Evolutionary conservation across 2,888 invertebrate genomes (phyloP).

Genomic region (Ichneumoninae sp.): DNA sequence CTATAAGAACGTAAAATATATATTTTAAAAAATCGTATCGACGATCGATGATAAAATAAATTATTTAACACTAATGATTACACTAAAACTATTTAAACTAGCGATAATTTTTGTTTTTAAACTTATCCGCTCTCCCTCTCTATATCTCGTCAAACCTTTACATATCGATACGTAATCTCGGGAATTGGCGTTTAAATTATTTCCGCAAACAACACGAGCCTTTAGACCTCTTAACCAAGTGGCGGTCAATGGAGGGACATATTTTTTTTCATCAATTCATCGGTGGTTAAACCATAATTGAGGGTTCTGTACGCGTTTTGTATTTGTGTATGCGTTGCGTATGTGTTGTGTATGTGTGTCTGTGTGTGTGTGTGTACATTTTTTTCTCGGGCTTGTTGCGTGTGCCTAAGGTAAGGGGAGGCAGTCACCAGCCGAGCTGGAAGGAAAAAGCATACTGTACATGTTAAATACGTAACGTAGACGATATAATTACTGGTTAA

Average conservation of each 20-base stretch:
- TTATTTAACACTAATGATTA: constrained; percentile 29
- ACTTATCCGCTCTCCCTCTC: constrained; percentile 9
- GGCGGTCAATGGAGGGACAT: constrained; percentile 69
- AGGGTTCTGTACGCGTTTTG: constrained; percentile 47
- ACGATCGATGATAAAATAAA: constrained; percentile 35
- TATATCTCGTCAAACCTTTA: constrained; percentile 27
- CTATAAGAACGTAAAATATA: constrained; percentile 35
- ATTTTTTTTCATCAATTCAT: constrained; percentile 57
- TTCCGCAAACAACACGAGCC: constrained; percentile 65
- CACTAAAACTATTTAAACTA: constrained; percentile 35
- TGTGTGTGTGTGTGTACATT: constrained; percentile 15
- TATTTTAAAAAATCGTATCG: constrained; percentile 2
- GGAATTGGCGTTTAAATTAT: constrained; percentile 63
- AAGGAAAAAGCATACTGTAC: constrained; percentile 70
- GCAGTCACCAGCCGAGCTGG: constrained; percentile 72
- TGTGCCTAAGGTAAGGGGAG: constrained; percentile 64
- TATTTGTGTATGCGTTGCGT: constrained; percentile 23
- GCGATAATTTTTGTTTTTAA: constrained; percentile 34
- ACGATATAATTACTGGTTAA: constrained; percentile 65
- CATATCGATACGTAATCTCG: constrained; percentile 54
- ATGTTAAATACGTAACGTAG: constrained; percentile 68
- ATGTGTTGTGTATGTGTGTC: constrained; percentile 29
- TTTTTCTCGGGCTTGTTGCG: constrained; percentile 31
- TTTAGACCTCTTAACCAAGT: constrained; percentile 69
- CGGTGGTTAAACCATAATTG: constrained; percentile 53